These are phyloP conservation scores for Boloria selene DNA, from an alignment of 2,888 invertebrate genomes.

Conservation along the genomic window DNA sequence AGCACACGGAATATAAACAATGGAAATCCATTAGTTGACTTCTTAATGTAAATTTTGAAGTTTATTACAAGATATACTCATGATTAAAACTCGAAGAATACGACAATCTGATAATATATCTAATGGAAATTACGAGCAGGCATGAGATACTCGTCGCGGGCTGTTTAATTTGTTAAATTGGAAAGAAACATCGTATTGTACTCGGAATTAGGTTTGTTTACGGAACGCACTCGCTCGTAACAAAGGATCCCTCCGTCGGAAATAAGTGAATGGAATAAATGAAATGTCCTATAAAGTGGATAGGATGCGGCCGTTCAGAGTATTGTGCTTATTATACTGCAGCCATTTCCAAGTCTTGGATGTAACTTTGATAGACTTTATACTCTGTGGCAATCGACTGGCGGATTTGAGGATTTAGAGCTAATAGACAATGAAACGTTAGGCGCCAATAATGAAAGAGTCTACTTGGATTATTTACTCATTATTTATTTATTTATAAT, in stretches of 20 bases:
- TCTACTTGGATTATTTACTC: not conserved
- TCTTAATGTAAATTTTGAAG: not conserved
- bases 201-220: slow-evolving; percentile 76
- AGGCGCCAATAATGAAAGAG: slow-evolving; percentile 28
- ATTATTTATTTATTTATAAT: not conserved
- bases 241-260: slow-evolving; percentile 66
- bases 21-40: no score
- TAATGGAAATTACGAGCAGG: slow-evolving; percentile 8
- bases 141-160: slow-evolving; percentile 25
- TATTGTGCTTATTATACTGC: slow-evolving; percentile 50
- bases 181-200: slow-evolving; percentile 77
- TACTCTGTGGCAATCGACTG: slow-evolving; percentile 38
- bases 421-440: slow-evolving; percentile 36
- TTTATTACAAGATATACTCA: not conserved
- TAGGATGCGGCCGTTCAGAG: slow-evolving; percentile 65
- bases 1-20: no score
- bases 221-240: slow-evolving; percentile 74
- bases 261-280: slow-evolving; percentile 78
- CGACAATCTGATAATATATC: not conserved
- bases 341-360: slow-evolving; percentile 39
- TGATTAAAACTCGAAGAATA: not conserved
- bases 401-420: slow-evolving; percentile 34
- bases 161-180: slow-evolving; percentile 74
- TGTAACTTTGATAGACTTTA: slow-evolving; percentile 38
- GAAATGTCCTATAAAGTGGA: slow-evolving; percentile 76